Evolutionary conservation across 2,113 vertebrate genomes (phyloP).

Genomic region (Rynchops niger): DNA sequence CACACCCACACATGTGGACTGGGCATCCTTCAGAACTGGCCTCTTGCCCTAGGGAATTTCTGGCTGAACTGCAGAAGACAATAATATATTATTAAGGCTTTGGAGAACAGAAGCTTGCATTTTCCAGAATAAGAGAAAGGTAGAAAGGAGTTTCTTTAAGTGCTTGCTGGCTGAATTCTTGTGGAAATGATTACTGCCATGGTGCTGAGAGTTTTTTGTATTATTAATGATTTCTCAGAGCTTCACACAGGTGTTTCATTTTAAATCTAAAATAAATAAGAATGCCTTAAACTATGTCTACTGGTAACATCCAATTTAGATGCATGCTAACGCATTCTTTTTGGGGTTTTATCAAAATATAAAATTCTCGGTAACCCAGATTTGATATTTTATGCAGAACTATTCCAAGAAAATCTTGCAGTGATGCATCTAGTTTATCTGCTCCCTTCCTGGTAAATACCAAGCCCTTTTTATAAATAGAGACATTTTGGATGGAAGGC

Average conservation of each 20-base stretch:
- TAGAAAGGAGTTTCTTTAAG: not conserved
- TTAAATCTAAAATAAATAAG: not conserved
- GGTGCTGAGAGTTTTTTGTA: not conserved
- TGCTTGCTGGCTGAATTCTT: not conserved
- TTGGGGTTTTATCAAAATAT: not conserved
- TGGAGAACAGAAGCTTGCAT: not conserved
- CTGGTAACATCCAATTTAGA: not conserved
- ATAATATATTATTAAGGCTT: not conserved
- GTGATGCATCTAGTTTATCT: constrained; percentile 1
- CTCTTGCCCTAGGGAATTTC: not conserved
- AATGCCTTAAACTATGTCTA: not conserved
- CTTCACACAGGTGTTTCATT: not conserved
- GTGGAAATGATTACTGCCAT: not conserved
- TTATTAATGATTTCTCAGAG: not conserved
- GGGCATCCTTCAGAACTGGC: not conserved
- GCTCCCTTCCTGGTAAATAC: constrained; percentile 37
- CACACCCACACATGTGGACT: not conserved
- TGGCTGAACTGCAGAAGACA: not conserved
- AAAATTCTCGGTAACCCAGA: not conserved
- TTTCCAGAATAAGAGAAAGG: not conserved
- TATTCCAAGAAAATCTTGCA: constrained; percentile 33
- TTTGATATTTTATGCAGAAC: not conserved
- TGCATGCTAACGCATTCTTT: not conserved
- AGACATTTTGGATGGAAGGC: not conserved
- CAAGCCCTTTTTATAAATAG: constrained; percentile 42